Conservation (phyloP, 2,888 invertebrate genomes). For the Lasioglossum zephyrum region DNA sequence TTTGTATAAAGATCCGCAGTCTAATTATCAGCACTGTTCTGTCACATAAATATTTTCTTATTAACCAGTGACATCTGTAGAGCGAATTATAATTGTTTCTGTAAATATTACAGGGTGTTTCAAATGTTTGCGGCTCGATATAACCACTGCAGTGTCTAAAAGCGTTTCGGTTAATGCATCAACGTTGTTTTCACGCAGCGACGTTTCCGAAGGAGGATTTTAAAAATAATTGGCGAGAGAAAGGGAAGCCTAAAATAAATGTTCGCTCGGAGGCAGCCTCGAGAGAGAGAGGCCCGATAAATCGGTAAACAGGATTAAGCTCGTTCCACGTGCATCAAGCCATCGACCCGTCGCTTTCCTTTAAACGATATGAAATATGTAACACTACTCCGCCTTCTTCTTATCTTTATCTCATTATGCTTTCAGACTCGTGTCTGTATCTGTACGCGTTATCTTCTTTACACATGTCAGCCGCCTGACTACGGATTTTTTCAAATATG, state of each 20-base stretch:
- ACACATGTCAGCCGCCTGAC: background rate
- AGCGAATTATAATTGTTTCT: background rate
- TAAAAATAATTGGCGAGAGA: background rate
- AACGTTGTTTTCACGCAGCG: background rate
- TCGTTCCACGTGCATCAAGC: conserved; percentile 40
- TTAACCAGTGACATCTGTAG: background rate
- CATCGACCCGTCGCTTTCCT: conserved; percentile 45
- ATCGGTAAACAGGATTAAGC: conserved; percentile 50
- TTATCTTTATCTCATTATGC: conserved; percentile 6
- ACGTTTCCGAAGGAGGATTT: background rate
- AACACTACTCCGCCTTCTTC: conserved; percentile 35
- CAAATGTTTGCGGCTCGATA: background rate
- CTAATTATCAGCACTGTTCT: background rate
- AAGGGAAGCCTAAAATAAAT: conserved; percentile 9
- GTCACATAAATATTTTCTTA: background rate
- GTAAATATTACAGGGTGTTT: background rate
- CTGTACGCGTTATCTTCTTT: background rate
- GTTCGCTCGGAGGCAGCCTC: background rate
- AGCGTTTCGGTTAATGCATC: background rate
- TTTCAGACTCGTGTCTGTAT: background rate
- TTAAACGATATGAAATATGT: conserved; percentile 27
- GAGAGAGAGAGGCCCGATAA: conserved; percentile 34
- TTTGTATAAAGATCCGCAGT: too few species aligned
- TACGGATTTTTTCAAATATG: background rate
- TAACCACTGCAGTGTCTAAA: background rate